Conservation (phyloP, 2,797 vertebrate species). For the Peromyscus aztecus region DNA sequence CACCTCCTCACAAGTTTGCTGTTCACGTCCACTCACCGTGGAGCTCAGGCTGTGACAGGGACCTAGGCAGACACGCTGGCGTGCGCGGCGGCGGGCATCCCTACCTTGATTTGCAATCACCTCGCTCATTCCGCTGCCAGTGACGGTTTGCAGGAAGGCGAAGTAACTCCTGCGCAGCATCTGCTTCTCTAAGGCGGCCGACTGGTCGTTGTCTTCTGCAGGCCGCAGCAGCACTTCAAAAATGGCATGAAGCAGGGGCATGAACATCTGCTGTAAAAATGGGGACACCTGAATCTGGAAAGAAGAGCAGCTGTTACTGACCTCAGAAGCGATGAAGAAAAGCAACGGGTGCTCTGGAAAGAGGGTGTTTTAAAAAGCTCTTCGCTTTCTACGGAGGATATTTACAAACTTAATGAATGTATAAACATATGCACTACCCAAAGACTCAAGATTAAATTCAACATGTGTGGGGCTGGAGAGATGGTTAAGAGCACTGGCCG, state of each 20-base stretch:
- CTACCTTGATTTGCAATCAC: constrained; percentile 97
- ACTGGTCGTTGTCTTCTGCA: constrained; percentile 98
- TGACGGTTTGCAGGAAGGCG: constrained; percentile 95
- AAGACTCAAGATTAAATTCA: constrained; percentile 18
- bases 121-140: constrained; percentile 97
- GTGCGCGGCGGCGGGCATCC: background rate
- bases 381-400: constrained; percentile 4
- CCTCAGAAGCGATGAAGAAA: constrained; percentile 27
- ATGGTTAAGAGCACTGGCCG: background rate
- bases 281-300: constrained; percentile 95
- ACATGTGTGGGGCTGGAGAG: background rate
- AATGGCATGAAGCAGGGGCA: constrained; percentile 97
- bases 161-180: constrained; percentile 98
- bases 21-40: background rate
- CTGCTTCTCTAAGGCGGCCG: constrained; percentile 97
- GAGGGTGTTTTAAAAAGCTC: constrained; percentile 18
- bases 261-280: constrained; percentile 98
- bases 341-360: background rate
- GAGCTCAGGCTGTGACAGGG: background rate
- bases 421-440: background rate
- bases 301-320: constrained; percentile 59
- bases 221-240: constrained; percentile 96
- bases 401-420: constrained; percentile 41
- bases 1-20: background rate
- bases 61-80: background rate